A percentile compares a stretch with the other conserved stretches of the same genome.
These are phyloP conservation scores for Cichladusa arquata DNA, from an alignment of 2,113 vertebrate species.

Conservation along the genomic window DNA sequence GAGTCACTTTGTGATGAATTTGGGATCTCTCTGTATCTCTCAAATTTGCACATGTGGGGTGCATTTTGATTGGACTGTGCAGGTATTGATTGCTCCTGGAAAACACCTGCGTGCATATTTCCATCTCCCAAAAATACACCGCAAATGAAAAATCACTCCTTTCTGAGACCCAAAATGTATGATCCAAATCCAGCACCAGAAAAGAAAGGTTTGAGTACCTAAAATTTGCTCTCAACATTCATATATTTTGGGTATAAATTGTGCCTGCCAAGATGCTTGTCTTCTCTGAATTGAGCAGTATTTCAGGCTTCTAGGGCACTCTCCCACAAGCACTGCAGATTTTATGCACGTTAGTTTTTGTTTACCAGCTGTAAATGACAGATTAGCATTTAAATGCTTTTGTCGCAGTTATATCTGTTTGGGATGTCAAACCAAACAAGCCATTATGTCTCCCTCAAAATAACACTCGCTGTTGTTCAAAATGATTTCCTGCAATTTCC, in stretches of 20 bases:
- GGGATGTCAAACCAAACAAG: conserved; percentile 57
- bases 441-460: conserved; percentile 44
- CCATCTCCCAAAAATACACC: not conserved
- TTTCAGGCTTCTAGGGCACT: not conserved
- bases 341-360: conserved; percentile 14
- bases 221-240: not conserved
- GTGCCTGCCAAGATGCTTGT: not conserved
- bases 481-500: conserved; percentile 48
- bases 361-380: conserved; percentile 60
- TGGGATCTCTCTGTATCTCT: not conserved
- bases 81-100: not conserved
- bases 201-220: not conserved
- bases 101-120: not conserved
- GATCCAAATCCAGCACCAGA: not conserved
- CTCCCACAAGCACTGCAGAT: not conserved
- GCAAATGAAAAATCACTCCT: not conserved
- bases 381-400: conserved; percentile 64
- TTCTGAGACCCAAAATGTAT: not conserved
- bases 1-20: not conserved
- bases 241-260: not conserved
- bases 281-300: conserved; percentile 7
- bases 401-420: conserved; percentile 40
- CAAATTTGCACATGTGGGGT: rapidly evolving
- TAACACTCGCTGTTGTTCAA: not conserved
- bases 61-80: not conserved